These are phyloP conservation scores for Tenthredo mesomela DNA, from an alignment of 2,888 invertebrate genomes.

Conservation along the genomic window DNA sequence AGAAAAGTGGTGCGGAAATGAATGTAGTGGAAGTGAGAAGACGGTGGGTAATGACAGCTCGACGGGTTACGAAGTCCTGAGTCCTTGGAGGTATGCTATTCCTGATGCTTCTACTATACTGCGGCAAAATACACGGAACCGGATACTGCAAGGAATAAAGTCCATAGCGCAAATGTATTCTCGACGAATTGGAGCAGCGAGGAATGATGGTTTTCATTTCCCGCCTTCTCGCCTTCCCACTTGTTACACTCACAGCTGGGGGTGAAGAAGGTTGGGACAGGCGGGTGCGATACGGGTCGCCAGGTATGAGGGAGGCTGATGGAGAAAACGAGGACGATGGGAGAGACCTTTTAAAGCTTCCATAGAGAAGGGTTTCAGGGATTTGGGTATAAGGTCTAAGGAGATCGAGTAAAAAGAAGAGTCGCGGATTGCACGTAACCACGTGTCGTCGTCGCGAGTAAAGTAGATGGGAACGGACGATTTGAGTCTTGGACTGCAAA, in stretches of 20 bases:
- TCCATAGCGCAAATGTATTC: conserved; percentile 26
- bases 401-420: too few species aligned
- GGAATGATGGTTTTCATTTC: conserved; percentile 41
- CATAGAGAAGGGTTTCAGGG: too few species aligned
- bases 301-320: too few species aligned
- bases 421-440: too few species aligned
- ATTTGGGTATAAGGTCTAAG: too few species aligned
- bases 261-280: not conserved
- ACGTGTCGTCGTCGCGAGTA: too few species aligned
- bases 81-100: not conserved
- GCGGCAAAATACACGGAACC: not conserved
- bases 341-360: too few species aligned
- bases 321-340: too few species aligned
- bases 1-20: conserved; percentile 8
- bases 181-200: conserved; percentile 45
- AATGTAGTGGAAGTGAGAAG: conserved; percentile 15
- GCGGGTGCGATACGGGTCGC: too few species aligned
- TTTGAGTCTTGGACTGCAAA: too few species aligned
- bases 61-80: not conserved
- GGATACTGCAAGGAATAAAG: conserved; percentile 28
- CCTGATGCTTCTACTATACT: not conserved
- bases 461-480: too few species aligned
- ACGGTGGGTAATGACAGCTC: conserved; percentile 13
- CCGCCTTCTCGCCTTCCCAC: not conserved
- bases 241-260: not conserved